Evolutionary conservation across 2,888 invertebrate genomes (phyloP), one percentile per base, ranked within the genome.

Genomic region (Mesorhabditis spiculigera): DNA sequence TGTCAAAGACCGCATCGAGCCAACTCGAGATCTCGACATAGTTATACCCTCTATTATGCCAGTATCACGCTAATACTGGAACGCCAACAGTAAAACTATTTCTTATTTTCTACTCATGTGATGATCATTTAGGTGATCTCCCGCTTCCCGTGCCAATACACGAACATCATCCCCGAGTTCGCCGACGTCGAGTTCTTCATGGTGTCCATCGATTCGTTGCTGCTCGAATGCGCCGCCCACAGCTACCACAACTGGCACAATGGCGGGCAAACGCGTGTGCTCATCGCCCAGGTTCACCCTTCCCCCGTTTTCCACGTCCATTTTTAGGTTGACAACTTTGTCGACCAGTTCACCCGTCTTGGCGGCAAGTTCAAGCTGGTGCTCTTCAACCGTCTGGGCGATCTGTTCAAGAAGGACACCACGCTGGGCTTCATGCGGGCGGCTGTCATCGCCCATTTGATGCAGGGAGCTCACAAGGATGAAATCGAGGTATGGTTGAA

Each of bases 121-220:
- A 28, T 28, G 28, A 28, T 28, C 13, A 71, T 81, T 69, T 63
- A 80, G 71, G 73, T 80, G 66, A 73, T 84, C 5, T 65, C 77
- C 10, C 73, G 65, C 16, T 80, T 84, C 73, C 70, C 69, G 2
- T 79, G 80, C 68, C 68, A 68, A 41, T 82, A 85, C 70, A 78
- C 77, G 43, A 81, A 85, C 68, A 82, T 85, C 66, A 80, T 83
- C 63, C 71, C 76, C 28, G 85, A 85, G 66, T 85, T 85, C 71
- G 85, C 85, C 6, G 82, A 85, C 66, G 84, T 84, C 6, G 85
- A 85, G 71, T 82, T 84, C 44, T 85, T 85, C 68, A 68, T 85
- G 50, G 82, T 85, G 63, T 82, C 81, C 0, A 65, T 84, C 62
- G 85, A 85, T 74, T 81, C 81, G 44, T 67, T 85, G 45, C 71